Conservation (phyloP, 2,113 vertebrate species). For the Empidonax traillii region DNA sequence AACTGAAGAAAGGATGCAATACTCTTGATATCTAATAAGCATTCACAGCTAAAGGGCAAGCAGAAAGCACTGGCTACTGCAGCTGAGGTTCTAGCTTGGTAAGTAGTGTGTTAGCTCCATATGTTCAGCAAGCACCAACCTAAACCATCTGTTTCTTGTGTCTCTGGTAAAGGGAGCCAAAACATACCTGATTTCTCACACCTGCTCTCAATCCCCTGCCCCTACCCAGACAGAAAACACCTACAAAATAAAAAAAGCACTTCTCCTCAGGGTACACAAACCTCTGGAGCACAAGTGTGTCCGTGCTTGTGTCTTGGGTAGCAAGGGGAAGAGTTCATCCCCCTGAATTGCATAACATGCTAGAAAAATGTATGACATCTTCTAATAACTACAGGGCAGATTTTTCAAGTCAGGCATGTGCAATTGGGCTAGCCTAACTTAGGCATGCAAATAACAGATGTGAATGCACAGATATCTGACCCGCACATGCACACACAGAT, state of each 20-base stretch:
- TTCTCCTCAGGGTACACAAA: neutral
- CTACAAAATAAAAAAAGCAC: neutral
- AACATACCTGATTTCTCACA: slow-evolving; percentile 19
- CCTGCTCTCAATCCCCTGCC: neutral
- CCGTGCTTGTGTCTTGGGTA: neutral
- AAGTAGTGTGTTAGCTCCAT: neutral
- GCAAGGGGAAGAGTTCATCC: neutral
- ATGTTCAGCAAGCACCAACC: neutral
- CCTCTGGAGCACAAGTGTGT: neutral
- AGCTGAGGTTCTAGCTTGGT: slow-evolving; percentile 37
- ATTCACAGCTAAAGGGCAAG: neutral
- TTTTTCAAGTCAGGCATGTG: slow-evolving; percentile 30
- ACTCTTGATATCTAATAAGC: neutral
- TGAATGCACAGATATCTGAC: neutral
- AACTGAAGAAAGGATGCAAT: neutral
- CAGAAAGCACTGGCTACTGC: slow-evolving; percentile 4
- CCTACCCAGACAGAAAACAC: neutral
- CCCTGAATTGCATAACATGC: rapidly evolving
- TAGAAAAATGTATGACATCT: neutral
- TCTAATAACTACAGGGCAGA: slow-evolving; percentile 9
- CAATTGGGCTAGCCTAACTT: neutral
- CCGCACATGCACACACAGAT: neutral
- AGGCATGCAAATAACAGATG: slow-evolving; percentile 2
- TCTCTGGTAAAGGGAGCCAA: slow-evolving; percentile 9
- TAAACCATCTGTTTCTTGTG: slow-evolving; percentile 32